phyloP scores from a whole-genome alignment of 2,888 invertebrate species.

The Melitaea athalia region DNA sequence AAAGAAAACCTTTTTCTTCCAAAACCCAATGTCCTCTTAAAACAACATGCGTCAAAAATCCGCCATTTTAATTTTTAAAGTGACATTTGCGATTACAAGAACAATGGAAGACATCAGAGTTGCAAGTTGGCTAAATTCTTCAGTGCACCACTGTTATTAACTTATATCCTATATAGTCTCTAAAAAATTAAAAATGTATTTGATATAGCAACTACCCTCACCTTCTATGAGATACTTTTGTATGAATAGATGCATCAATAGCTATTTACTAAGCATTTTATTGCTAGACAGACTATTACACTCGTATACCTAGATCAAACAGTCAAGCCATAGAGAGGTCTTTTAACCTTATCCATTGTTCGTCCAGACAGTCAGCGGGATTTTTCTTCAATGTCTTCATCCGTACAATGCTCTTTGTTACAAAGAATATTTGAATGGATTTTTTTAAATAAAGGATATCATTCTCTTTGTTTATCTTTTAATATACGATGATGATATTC shows the following conservation, averaged over 20 bases:
- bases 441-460: background rate
- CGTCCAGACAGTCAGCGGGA: constrained; percentile 18
- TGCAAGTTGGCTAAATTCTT: no score
- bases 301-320: background rate
- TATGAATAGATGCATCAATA: background rate
- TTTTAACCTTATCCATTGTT: constrained; percentile 25
- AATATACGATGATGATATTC: no score
- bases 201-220: background rate
- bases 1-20: no score
- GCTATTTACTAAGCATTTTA: background rate
- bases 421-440: background rate
- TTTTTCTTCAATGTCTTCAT: constrained; percentile 19
- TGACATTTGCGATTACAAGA: no score
- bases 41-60: no score
- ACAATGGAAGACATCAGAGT: no score
- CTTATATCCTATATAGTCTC: no score
- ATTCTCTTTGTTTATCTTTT: background rate
- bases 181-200: background rate
- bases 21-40: no score
- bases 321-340: constrained; percentile 17
- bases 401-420: constrained; percentile 25
- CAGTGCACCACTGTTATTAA: no score
- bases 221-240: background rate
- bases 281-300: background rate
- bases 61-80: no score